Base-by-base conservation (phyloP, 2,113 vertebrate genomes). In the Oreotragus oreotragus region DNA sequence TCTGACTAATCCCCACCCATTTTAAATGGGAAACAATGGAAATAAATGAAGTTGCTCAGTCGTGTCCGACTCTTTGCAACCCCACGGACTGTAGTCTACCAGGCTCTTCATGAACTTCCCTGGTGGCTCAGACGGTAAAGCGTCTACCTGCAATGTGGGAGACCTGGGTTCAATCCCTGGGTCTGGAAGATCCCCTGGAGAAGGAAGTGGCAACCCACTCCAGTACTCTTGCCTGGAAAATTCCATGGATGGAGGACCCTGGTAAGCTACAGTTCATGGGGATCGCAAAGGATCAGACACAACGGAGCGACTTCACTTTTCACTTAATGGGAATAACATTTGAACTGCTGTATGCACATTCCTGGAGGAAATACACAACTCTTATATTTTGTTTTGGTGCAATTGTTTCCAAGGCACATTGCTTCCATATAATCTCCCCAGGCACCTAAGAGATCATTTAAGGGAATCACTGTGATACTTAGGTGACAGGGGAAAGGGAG, bases 81-180 rank as follows among this genome's bases (percentile, higher is more conserved):
- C 58, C 28, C 28, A 3, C 30, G 2, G 5, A 60, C 58, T 30
- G 58, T 60, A 60, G 27, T 60, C 12, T 60, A 60, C 28, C 58
- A 60, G 13, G 27, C 2, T 60, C 28, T 12, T 60, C 5, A 60
- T 27, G 27, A 60, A 30, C 28, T 60, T 60, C 28, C 28, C 58
- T 60, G 28, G 28, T 60, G 58, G 12, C 13, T 30, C 58, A 60
- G 28, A 30, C 0, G 2, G 28, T 30, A 60, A 60, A 60, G 58
- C 0, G 2, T 60, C 58, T 30, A 28, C 58, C 58, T 0, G 0
- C 58, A 60, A 60, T 30, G 28, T 0, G 0, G 58, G 58, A 60
- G 58, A 6, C 58, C 14, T 60, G 28, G 27, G 27, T 60, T 60
- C 58, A 30, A 15, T 60, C 27, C 28, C 28, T 60, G 58, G 58